Percentiles rank a stretch among this genome's conserved stretches.
These are phyloP conservation scores for Cylas formicarius DNA, from an alignment of 1,140 invertebrate genomes.

Conservation along the genomic window DNA sequence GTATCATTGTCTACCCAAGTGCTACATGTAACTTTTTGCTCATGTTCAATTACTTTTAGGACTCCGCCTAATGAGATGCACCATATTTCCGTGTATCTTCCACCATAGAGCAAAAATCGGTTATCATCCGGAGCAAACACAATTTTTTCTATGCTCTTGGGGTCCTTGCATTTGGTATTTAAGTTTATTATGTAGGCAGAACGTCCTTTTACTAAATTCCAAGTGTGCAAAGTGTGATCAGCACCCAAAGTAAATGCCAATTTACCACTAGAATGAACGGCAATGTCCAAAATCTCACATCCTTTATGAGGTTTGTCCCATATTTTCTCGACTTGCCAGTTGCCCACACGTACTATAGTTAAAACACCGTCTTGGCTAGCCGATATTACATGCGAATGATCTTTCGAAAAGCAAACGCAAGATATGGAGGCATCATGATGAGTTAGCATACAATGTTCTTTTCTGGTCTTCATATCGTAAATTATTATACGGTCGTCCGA, in stretches of 20 bases:
- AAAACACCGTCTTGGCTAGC: constrained; percentile 79
- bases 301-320: constrained; percentile 67
- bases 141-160: constrained; percentile 48
- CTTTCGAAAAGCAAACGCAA: constrained; percentile 64
- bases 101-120: constrained; percentile 64
- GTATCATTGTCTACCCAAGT: constrained; percentile 55
- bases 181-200: constrained; percentile 83
- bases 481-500: constrained; percentile 85
- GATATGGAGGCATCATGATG: constrained; percentile 80
- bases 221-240: constrained; percentile 79
- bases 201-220: constrained; percentile 89
- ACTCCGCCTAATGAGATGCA: constrained; percentile 63
- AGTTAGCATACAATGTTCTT: constrained; percentile 69
- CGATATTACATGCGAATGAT: constrained; percentile 70
- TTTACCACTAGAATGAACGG: constrained; percentile 84
- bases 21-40: constrained; percentile 55
- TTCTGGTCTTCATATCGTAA: constrained; percentile 71
- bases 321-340: constrained; percentile 76
- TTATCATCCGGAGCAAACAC: constrained; percentile 62
- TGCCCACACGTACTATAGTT: constrained; percentile 70
- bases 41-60: constrained; percentile 50
- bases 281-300: constrained; percentile 57
- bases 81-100: constrained; percentile 68
- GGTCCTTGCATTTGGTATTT: constrained; percentile 51
- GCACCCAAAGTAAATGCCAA: constrained; percentile 77